Evolutionary conservation across 2,888 invertebrate genomes (phyloP), one percentile per base, ranked within the genome.

Genomic region (Luperina testacea): DNA sequence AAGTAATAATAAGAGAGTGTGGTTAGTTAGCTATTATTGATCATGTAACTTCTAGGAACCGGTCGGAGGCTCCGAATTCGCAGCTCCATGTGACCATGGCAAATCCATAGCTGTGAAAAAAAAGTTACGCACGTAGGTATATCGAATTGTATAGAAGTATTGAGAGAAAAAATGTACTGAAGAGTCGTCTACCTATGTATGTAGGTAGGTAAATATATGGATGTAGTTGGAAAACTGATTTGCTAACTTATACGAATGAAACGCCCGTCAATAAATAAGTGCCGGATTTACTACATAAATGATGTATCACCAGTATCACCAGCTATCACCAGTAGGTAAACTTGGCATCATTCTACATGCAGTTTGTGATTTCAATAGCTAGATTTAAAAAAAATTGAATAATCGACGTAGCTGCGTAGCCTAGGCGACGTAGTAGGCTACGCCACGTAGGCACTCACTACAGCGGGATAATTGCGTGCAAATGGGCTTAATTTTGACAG

Each of bases 41-140:
- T 75, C 68, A 65, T 63, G 75, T 57, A 64, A 61, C 64, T 59
- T 77, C 42, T 51, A 27, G 32, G 17, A 77, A 81, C 84, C 81
- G 81, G 84, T 81, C 61, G n/a, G 63, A 64, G 53, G 72, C 68
- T 74, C 45, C 27, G 65, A 75, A 84, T 78, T 76, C 42, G 61
- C 64, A 59, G 65, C 20, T 45, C 42, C 20, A 72, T 51, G 73
- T 75, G 75, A 81, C 77, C 68, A 63, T 70, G 75, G 61, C 42
- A 65, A 75, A 75, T 70, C 59, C 38, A 72, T 65, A 68, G 61
- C 61, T 53, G 59, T 32, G 32, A 70, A 73, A 82, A 74, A 77
- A 82, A 72, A 63, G 20, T 42, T 69, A 75, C 73, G 45, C 61
- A 38, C 71, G 59, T 71, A 38, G 68, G 59, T 71, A 45, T 73